Percentiles rank a stretch among this genome's conserved stretches.
These are phyloP conservation scores for Tubulanus polymorphus DNA, from an alignment of 2,888 invertebrate species.

Conservation along the genomic window DNA sequence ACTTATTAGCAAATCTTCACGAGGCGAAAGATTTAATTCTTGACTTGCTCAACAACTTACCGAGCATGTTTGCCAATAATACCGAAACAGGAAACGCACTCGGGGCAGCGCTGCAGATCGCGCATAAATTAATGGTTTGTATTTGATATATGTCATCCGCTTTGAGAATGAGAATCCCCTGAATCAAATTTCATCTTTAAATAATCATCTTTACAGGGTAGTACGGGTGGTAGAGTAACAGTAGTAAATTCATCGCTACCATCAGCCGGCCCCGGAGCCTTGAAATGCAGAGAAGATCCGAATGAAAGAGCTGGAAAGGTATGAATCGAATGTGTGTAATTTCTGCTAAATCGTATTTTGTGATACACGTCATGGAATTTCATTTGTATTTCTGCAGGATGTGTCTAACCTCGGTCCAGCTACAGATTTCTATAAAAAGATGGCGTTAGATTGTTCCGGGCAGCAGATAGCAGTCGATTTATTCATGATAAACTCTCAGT, in stretches of 20 bases:
- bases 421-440: slow-evolving; percentile 94
- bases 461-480: slow-evolving; percentile 94
- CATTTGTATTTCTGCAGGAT: slow-evolving; percentile 56
- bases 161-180: not conserved
- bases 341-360: slow-evolving; percentile 1
- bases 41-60: slow-evolving; percentile 63
- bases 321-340: not conserved
- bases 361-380: not conserved
- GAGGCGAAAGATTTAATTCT: slow-evolving; percentile 67
- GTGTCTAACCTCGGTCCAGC: slow-evolving; percentile 84
- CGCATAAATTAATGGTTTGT: slow-evolving; percentile 80
- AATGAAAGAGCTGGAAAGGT: slow-evolving; percentile 71
- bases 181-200: not conserved
- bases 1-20: slow-evolving; percentile 84
- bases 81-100: slow-evolving; percentile 77
- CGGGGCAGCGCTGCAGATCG: slow-evolving; percentile 89
- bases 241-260: slow-evolving; percentile 86
- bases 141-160: not conserved
- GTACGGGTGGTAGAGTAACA: slow-evolving; percentile 90
- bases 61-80: slow-evolving; percentile 64
- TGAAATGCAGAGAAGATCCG: slow-evolving; percentile 83
- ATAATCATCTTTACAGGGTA: slow-evolving; percentile 58
- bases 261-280: slow-evolving; percentile 72
- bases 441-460: slow-evolving; percentile 93
- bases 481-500: slow-evolving; percentile 88